These are phyloP conservation scores for Meloidogyne hapla DNA, from an alignment of 1,140 invertebrate genomes.

Conservation along the genomic window DNA sequence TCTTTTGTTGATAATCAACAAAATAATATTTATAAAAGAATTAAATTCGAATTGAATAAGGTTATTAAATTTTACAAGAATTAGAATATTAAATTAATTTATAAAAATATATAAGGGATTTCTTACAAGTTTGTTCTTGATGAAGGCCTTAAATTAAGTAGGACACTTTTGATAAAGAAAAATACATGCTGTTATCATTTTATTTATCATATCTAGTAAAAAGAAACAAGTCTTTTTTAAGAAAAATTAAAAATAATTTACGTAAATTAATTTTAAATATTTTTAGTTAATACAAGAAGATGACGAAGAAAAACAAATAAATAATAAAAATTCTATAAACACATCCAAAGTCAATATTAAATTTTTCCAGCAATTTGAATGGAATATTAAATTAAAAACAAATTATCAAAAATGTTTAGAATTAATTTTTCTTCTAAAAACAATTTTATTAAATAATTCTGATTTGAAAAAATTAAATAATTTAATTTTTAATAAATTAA, in stretches of 20 bases:
- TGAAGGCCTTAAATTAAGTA: too few relatives aligned
- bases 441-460: background rate
- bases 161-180: too few relatives aligned
- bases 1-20: too few relatives aligned
- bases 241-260: background rate
- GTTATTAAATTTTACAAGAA: background rate
- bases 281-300: background rate
- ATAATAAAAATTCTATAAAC: background rate
- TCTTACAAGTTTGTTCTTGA: too few relatives aligned
- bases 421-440: background rate
- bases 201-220: too few relatives aligned
- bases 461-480: background rate
- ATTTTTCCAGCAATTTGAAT: background rate
- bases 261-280: background rate
- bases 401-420: background rate
- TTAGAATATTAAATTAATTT: background rate
- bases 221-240: too few relatives aligned
- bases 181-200: too few relatives aligned
- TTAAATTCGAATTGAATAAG: background rate
- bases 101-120: too few relatives aligned
- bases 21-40: background rate
- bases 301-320: background rate
- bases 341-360: background rate
- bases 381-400: background rate
- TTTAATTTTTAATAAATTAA: background rate